Percentiles rank a stretch among this genome's conserved stretches.
Evolutionary conservation across 2,888 invertebrate species (phyloP).

Genomic region (Drosophila cognata): DNA sequence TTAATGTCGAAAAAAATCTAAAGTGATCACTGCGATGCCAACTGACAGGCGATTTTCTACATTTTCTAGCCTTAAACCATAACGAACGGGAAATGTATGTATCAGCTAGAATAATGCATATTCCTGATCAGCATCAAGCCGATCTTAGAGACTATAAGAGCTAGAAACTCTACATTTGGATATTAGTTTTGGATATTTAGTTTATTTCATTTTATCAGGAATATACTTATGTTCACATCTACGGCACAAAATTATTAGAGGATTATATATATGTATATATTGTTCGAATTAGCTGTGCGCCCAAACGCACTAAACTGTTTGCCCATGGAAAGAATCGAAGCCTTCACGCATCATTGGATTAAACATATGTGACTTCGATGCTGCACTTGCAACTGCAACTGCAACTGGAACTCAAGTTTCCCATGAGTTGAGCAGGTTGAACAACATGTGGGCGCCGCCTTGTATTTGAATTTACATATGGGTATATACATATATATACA

Average conservation of each 20-base stretch:
- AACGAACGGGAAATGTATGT: neutral
- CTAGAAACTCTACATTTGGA: neutral
- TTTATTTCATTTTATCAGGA: too few relatives aligned
- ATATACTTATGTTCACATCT: neutral
- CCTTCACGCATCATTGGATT: slow-evolving; percentile 45
- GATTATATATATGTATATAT: neutral
- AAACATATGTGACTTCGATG: slow-evolving; percentile 37
- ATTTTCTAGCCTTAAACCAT: neutral
- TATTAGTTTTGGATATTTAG: neutral
- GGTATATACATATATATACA: neutral
- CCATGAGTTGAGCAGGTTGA: slow-evolving; percentile 44
- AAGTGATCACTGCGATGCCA: neutral
- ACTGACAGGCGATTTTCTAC: neutral
- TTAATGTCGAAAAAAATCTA: neutral
- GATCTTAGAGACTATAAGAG: neutral
- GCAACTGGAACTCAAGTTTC: slow-evolving; percentile 43
- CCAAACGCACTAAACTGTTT: slow-evolving; percentile 3
- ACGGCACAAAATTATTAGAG: neutral
- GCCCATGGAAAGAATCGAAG: slow-evolving; percentile 25
- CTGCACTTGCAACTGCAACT: slow-evolving; percentile 31
- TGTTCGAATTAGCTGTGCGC: neutral
- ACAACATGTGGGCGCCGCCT: slow-evolving; percentile 39
- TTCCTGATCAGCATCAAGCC: neutral
- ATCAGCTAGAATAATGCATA: neutral
- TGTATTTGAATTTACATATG: slow-evolving; percentile 11